phyloP scores from a whole-genome alignment of 2,888 invertebrate species.

The Mechanitis messenoides region DNA sequence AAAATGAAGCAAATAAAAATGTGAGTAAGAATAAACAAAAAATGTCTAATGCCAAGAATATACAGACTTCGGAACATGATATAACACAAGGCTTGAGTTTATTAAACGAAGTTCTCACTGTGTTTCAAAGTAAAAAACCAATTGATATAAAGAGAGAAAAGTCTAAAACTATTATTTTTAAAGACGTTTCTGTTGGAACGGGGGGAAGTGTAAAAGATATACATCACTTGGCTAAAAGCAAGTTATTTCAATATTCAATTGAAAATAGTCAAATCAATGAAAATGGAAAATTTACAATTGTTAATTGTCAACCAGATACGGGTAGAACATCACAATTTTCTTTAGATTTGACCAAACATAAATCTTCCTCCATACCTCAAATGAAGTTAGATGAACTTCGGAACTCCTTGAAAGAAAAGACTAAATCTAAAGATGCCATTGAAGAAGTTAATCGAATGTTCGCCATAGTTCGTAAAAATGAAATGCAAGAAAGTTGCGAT shows the following conservation, averaged over 20 bases:
- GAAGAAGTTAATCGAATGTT: slow-evolving; percentile 68
- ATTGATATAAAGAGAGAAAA: slow-evolving; percentile 27
- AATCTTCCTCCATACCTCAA: slow-evolving; percentile 65
- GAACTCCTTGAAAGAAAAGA: slow-evolving; percentile 52
- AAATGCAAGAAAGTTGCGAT: slow-evolving; percentile 27
- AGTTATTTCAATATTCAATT: slow-evolving; percentile 49
- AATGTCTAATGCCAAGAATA: slow-evolving; percentile 34
- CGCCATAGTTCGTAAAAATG: slow-evolving; percentile 50
- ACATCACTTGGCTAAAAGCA: slow-evolving; percentile 39
- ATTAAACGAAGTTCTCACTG: slow-evolving; percentile 61
- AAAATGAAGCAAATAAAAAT: slow-evolving; percentile 23
- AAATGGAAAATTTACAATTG: slow-evolving; percentile 43
- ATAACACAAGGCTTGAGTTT: slow-evolving; percentile 47
- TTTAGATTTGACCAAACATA: slow-evolving; percentile 48
- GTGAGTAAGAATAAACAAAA: slow-evolving; percentile 10
- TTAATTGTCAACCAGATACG: slow-evolving; percentile 46
- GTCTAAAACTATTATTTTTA: slow-evolving; percentile 39
- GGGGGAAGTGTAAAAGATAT: slow-evolving; percentile 32
- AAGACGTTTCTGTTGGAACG: slow-evolving; percentile 52
- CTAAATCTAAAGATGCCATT: slow-evolving; percentile 55
- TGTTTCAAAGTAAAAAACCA: slow-evolving; percentile 57
- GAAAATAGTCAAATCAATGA: slow-evolving; percentile 33
- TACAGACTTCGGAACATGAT: slow-evolving; percentile 50
- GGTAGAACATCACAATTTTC: slow-evolving; percentile 31
- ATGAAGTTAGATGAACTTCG: slow-evolving; percentile 67